Conservation (phyloP, 2,888 invertebrate species). For the Abscondita cerata region DNA sequence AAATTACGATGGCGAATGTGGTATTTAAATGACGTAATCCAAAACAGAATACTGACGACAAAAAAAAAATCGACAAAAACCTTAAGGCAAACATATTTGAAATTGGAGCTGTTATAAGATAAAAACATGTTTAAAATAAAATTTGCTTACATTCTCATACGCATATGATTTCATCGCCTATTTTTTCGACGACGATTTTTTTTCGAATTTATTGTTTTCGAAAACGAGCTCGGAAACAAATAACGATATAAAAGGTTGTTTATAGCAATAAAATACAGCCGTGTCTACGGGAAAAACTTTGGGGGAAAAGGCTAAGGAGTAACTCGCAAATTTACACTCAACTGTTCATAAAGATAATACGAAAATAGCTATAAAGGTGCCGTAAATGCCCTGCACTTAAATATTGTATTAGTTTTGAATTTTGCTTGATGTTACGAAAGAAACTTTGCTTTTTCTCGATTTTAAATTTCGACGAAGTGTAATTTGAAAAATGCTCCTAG, state of each 20-base stretch:
- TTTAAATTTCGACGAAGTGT: background rate
- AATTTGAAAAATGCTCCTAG: too few species aligned
- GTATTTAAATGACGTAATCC: conserved; percentile 11
- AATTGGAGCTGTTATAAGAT: conserved; percentile 13
- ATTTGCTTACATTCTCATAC: conserved; percentile 8
- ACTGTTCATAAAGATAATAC: conserved; percentile 17
- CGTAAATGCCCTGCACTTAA: conserved; percentile 21
- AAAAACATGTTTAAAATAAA: conserved; percentile 10
- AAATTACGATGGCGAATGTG: conserved; percentile 7
- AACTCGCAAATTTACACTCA: conserved; percentile 20
- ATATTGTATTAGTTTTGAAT: conserved; percentile 18
- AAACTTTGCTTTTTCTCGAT: conserved; percentile 15
- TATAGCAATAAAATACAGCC: conserved; percentile 26
- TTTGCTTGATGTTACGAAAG: background rate
- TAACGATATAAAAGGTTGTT: conserved; percentile 22
- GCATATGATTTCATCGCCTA: background rate
- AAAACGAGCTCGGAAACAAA: conserved; percentile 20
- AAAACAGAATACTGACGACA: background rate
- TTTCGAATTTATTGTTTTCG: conserved; percentile 19
- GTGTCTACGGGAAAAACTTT: conserved; percentile 20
- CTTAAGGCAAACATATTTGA: conserved; percentile 1
- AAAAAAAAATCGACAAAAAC: conserved; percentile 5
- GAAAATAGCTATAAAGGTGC: conserved; percentile 16
- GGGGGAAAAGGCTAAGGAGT: conserved; percentile 12
- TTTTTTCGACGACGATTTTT: background rate